Conservation (phyloP, 2,797 vertebrate genomes). For the Phaenicophaeus curvirostris region DNA sequence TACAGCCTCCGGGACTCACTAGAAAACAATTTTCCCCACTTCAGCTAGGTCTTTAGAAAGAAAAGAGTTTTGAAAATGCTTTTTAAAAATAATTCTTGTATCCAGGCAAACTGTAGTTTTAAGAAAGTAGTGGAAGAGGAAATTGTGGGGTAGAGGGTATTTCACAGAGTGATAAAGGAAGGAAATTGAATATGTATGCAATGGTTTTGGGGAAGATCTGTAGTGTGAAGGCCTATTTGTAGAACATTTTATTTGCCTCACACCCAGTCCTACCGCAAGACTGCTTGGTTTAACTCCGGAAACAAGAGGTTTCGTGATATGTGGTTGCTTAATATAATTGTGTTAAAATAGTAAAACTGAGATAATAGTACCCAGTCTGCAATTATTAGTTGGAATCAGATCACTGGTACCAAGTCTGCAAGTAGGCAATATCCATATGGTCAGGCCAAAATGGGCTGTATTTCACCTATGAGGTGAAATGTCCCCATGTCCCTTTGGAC, state of each 20-base stretch:
- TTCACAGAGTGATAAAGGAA: background rate
- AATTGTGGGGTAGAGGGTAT: background rate
- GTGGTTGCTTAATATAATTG: background rate
- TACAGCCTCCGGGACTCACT: background rate
- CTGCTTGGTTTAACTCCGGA: background rate
- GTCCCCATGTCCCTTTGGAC: background rate
- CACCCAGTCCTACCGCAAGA: background rate
- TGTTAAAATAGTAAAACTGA: background rate
- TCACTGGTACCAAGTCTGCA: background rate
- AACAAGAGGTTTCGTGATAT: background rate
- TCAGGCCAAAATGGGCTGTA: background rate
- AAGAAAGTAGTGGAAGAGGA: background rate
- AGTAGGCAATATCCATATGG: background rate
- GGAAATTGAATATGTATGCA: background rate
- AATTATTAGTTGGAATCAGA: background rate
- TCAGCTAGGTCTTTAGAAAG: background rate
- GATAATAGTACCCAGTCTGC: background rate
- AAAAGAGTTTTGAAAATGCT: background rate
- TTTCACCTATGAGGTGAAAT: background rate
- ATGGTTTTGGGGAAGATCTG: background rate
- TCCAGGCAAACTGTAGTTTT: background rate
- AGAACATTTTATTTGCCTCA: background rate
- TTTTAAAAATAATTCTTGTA: background rate
- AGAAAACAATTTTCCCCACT: background rate
- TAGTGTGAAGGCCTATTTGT: background rate